Percentiles rank a stretch among this genome's conserved stretches.
phyloP scores from a whole-genome alignment of 1,140 invertebrate genomes.

The Dermatophagoides farinae region DNA sequence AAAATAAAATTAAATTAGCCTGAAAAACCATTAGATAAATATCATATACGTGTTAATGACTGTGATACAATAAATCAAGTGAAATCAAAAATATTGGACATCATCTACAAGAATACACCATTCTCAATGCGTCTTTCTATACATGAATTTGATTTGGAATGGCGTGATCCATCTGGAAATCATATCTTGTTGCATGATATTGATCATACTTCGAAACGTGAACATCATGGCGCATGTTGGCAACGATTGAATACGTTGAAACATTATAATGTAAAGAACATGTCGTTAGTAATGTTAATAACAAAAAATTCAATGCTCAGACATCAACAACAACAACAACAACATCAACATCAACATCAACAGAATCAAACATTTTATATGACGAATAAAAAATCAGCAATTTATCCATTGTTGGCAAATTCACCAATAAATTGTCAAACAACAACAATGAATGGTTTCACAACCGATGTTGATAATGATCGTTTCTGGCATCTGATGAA shows the following conservation, averaged over 20 bases:
- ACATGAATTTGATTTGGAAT: constrained; percentile 57
- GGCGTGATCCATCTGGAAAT: neutral
- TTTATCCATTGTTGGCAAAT: neutral
- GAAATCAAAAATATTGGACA: constrained; percentile 89
- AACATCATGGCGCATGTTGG: constrained; percentile 39
- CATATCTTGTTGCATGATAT: neutral
- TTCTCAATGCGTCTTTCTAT: constrained; percentile 72
- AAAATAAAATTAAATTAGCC: no score
- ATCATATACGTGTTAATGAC: constrained; percentile 84
- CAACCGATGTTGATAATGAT: constrained; percentile 3
- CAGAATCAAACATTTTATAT: neutral
- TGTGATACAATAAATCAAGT: constrained; percentile 98
- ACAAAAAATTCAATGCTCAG: constrained; percentile 33
- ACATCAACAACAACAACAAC: neutral
- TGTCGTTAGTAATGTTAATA: constrained; percentile 75
- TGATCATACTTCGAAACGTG: constrained; percentile 61
- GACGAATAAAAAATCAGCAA: neutral
- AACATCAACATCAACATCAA: neutral
- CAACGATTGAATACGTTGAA: constrained; percentile 72
- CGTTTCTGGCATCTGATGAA: constrained; percentile 63
- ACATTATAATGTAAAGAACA: constrained; percentile 80
- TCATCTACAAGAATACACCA: constrained; percentile 89
- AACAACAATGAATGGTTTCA: neutral
- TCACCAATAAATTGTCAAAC: constrained; percentile 18
- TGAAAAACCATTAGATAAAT: constrained; percentile 79